A percentile compares a stretch with the other conserved stretches of the same genome.
Evolutionary conservation across 2,797 vertebrate species (phyloP).

Genomic region (Spheniscus humboldti): DNA sequence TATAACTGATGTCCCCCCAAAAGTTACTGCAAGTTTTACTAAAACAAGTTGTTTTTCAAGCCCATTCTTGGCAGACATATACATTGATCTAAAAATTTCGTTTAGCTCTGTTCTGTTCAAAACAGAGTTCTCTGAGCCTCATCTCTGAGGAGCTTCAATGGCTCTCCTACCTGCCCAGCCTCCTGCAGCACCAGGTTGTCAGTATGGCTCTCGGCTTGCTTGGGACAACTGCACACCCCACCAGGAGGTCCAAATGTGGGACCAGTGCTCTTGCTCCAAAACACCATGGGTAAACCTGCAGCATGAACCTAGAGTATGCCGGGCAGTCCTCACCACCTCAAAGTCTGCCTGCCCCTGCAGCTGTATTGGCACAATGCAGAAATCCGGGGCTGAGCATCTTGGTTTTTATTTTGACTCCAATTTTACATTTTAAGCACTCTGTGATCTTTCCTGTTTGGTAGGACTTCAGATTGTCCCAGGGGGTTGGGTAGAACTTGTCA

Average conservation of each 20-base stretch:
- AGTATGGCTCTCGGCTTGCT: neutral
- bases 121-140: neutral
- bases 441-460: neutral
- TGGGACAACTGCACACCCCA: neutral
- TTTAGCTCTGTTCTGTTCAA: neutral
- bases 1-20: neutral
- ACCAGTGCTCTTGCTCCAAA: neutral
- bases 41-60: neutral
- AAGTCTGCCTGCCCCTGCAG: neutral
- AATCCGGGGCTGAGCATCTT: neutral
- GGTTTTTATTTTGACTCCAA: neutral
- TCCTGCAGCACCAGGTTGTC: neutral
- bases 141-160: neutral
- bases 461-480: neutral
- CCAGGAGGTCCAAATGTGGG: neutral
- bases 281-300: too few relatives aligned
- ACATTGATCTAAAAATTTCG: neutral
- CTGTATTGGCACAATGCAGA: neutral
- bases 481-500: neutral
- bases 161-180: neutral
- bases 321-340: neutral
- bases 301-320: accelerated
- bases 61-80: accelerated
- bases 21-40: neutral
- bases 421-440: neutral